Evolutionary conservation across 2,113 vertebrate species (phyloP).

Genomic region (Chionodraco myersi): DNA sequence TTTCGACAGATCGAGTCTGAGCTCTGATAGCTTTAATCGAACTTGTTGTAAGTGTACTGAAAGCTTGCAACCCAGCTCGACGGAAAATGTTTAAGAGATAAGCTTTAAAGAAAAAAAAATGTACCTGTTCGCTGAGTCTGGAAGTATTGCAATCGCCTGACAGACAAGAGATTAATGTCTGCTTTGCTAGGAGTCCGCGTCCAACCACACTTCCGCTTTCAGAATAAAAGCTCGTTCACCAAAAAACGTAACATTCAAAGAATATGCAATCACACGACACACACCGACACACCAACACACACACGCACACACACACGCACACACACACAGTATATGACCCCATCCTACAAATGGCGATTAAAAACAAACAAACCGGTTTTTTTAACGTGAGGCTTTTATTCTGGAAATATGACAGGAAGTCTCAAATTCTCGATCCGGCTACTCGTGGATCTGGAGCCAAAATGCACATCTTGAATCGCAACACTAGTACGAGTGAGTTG

Average conservation of each 20-base stretch:
- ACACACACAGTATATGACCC: too few species aligned
- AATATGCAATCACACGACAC: neutral
- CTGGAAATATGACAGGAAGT: slow-evolving; percentile 39
- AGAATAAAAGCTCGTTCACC: slow-evolving; percentile 33
- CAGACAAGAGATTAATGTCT: neutral
- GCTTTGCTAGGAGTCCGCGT: too few species aligned
- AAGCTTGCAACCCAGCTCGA: neutral
- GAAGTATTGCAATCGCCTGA: neutral
- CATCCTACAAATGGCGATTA: too few species aligned
- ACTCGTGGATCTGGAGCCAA: neutral
- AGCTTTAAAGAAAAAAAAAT: neutral
- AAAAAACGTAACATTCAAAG: neutral
- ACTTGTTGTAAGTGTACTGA: too few species aligned
- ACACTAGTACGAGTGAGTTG: too few species aligned
- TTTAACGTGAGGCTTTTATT: slow-evolving; percentile 14
- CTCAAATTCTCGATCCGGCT: neutral
- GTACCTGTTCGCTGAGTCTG: slow-evolving; percentile 51
- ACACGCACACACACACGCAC: too few species aligned
- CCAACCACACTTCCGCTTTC: slow-evolving; percentile 40
- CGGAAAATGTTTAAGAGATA: neutral
- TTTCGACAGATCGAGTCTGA: neutral
- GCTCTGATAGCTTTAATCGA: neutral
- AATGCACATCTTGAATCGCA: too few species aligned
- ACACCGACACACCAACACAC: too few species aligned
- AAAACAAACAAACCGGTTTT: too few species aligned